Evolutionary conservation across 2,888 invertebrate species (phyloP), one percentile per base, ranked within the genome.

Genomic region (Eupeodes latifasciatus): DNA sequence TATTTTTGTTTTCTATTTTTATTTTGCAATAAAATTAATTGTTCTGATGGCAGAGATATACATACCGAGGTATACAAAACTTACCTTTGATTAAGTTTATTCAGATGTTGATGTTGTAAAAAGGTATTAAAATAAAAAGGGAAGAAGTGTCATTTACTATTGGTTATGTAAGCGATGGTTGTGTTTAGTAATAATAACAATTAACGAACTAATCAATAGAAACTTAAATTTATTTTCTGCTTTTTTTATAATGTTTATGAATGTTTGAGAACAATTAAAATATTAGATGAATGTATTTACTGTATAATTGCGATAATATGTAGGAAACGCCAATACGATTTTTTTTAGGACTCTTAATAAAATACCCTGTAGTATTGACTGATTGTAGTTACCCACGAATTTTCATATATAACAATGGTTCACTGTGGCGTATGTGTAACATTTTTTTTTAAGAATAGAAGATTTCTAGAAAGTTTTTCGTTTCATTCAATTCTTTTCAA

Each of bases 11-110:
- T 19, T 66, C 9, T 44, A 27, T 49, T 66, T 49, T 47, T 66
- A 47, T 47, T 40, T 71, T 51, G 49, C n/a, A 71, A 69, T 69
- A 51, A 69, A 51, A 53, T 36, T 59, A 69, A 69, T 51, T 69
- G 36, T 53, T 69, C 36, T 34, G 36, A 5, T 51, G 34, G 51
- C 44, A 19, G 64, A 10, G 40, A 61, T n/a, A 1, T n/a, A 57
- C 11, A 0, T 16, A n/a, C n/a, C 14, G n/a, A 51, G n/a, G 7
- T 16, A 53, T 2, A 34, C 12, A 40, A 40, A 40, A 3, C 14
- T 11, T 62, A 62, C 40, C 61, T 62, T 66, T 27, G 64, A 66
- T 66, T 47, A 27, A 47, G 14, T 66, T 47, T 47, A 5, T 47
- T 19, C 66, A 66, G 66, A 66, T 7, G 14, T 9, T 44, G n/a